These are phyloP conservation scores for Redunca redunca DNA, from an alignment of 2,113 vertebrate genomes.

Conservation along the genomic window DNA sequence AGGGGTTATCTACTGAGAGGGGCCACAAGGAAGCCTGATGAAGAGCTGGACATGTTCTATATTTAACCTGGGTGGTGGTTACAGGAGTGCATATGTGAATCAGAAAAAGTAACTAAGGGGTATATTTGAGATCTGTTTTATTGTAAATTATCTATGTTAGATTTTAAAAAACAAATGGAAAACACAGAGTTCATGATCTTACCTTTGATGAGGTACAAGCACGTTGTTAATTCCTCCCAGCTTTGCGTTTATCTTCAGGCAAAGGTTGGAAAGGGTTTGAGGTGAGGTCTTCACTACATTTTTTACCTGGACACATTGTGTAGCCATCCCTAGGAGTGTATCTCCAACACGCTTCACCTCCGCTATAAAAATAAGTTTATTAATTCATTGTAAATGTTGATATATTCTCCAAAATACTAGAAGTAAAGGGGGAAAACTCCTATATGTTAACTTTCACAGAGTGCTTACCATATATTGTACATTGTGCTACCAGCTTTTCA, in stretches of 20 bases:
- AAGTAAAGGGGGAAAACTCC: background rate
- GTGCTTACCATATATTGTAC: background rate
- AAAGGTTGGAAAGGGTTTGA: constrained; percentile 97
- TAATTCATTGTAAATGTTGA: background rate
- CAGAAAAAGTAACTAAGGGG: background rate
- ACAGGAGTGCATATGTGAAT: background rate
- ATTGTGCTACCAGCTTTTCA: background rate
- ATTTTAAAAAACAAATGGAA: background rate
- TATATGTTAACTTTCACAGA: background rate
- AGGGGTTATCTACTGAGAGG: background rate
- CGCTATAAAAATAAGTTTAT: constrained; percentile 79
- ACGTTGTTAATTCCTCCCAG: constrained; percentile 99
- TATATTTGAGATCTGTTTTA: background rate
- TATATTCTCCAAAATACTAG: constrained; percentile 1
- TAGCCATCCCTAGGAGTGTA: constrained; percentile 98
- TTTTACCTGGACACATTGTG: constrained; percentile 98
- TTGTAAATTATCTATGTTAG: background rate
- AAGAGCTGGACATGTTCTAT: background rate
- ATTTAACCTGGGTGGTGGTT: background rate
- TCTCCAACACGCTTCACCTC: constrained; percentile 98
- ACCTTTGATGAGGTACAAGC: constrained; percentile 98
- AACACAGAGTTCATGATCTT: constrained; percentile 50
- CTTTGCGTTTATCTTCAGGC: constrained; percentile 99
- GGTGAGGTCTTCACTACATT: constrained; percentile 99
- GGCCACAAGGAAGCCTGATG: background rate